Conservation (phyloP, 2,888 invertebrate species). For the Polydrusus tereticollis region DNA sequence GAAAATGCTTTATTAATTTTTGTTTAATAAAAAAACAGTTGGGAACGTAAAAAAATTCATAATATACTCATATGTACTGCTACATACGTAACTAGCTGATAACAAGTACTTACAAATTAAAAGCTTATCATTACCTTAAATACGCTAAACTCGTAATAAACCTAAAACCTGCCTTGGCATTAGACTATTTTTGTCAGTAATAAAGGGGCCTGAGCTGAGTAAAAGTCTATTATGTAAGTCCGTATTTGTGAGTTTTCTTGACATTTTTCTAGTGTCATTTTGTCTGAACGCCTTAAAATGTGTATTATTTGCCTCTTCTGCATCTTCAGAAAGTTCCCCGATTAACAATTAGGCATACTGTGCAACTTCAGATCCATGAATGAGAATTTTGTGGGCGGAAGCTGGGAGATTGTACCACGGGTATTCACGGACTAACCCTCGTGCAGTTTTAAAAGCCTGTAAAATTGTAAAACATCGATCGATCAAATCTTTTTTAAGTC, state of each 20-base stretch:
- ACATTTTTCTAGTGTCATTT: slow-evolving; percentile 21
- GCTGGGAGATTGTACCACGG: slow-evolving; percentile 10
- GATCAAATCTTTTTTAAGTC: background rate
- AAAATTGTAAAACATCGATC: background rate
- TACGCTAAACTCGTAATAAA: too few relatives aligned
- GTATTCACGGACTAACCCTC: background rate
- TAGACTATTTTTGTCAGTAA: too few relatives aligned
- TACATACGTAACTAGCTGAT: too few relatives aligned
- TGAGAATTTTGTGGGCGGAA: slow-evolving; percentile 7
- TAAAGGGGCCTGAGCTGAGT: slow-evolving; percentile 10
- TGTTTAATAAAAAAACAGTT: too few relatives aligned
- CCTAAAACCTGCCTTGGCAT: too few relatives aligned
- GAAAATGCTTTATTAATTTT: too few relatives aligned
- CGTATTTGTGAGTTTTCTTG: slow-evolving; percentile 25
- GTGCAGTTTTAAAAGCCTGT: background rate
- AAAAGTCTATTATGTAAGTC: slow-evolving; percentile 12
- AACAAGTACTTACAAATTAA: too few relatives aligned
- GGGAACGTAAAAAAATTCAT: too few relatives aligned
- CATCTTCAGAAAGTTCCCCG: background rate
- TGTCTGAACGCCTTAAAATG: slow-evolving; percentile 4
- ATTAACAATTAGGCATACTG: background rate
- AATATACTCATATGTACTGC: too few relatives aligned
- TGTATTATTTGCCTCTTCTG: slow-evolving; percentile 17
- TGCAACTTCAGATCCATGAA: slow-evolving; percentile 2
- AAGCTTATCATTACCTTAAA: too few relatives aligned